Evolutionary conservation across 23 tunicate genomes (phyloP), one percentile per base, ranked within the genome.

Genomic region (Styela clava): DNA sequence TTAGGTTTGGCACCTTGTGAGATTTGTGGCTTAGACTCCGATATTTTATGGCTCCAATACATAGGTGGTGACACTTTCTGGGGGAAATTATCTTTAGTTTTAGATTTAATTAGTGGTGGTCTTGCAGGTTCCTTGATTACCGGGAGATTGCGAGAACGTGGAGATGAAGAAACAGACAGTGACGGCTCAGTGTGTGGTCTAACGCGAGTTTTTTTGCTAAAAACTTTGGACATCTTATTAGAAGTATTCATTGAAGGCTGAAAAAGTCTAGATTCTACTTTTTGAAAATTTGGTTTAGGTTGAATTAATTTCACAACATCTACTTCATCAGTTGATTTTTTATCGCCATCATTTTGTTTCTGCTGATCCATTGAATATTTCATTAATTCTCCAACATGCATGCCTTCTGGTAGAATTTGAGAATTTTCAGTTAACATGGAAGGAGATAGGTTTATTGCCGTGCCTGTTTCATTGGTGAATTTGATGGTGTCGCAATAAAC

Each of bases 361-460:
- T 12, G 7, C 12, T 44, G 56, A 5, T 76, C 24, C 67, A 76
- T 29, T 25, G 35, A 33, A 44, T 44, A 76, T 20, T 76, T 35
- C 24, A 76, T 44, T 27, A 76, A 33, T 27, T 76, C 81, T 52
- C 52, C 81, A 27, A 76, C 1, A 52, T 76, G 35, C 33, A 76
- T 76, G n/a, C 44, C 64, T 22, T 76, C 81, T 0, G 65, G 62
- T 22, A 35, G 52, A 9, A 64, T 23, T 19, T 1, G 81, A 20
- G 81, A 19, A 44, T 33, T 76, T 31, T 33, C 1, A 25, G 31
- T 0, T 56, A 82, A 28, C 64, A 71, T 52, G 37, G 85, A 82
- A 52, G 76, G 33, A 67, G 85, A 30, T 32, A 64, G 2, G 1
- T 82, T 69, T 69, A 28, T 26, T 1, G 69, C 51, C 78, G 21